Evolutionary conservation across 2,797 vertebrate species (phyloP).

Genomic region (Sebastes oblongus): DNA sequence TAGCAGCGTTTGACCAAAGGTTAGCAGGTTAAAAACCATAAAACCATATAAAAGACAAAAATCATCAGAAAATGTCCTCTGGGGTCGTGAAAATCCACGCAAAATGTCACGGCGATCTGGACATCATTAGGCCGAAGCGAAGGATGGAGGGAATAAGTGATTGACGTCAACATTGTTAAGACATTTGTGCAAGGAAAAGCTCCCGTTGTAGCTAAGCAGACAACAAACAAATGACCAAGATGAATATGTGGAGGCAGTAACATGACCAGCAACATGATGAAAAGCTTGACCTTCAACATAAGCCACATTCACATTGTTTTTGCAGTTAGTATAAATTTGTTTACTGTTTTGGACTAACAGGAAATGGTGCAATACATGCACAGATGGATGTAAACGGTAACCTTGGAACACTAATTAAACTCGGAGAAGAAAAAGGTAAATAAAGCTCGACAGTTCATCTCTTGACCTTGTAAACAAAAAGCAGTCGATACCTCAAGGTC

Average conservation of each 20-base stretch:
- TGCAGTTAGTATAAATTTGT: not conserved
- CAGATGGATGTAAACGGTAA: slow-evolving; percentile 12
- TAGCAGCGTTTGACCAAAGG: accelerated
- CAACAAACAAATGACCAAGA: not conserved
- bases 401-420: slow-evolving; percentile 7
- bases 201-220: not conserved
- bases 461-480: slow-evolving; percentile 20
- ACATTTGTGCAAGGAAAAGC: not conserved
- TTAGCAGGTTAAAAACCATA: not conserved
- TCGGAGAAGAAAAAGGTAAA: not conserved
- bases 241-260: not conserved
- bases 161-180: not conserved
- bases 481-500: not conserved
- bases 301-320: not conserved
- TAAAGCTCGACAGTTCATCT: not conserved
- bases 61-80: not conserved
- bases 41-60: not conserved
- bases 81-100: not conserved
- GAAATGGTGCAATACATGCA: slow-evolving; percentile 25
- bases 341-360: not conserved
- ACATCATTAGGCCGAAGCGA: not conserved
- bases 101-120: not conserved
- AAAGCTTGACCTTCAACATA: not conserved
- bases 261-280: not conserved
- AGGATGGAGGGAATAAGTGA: not conserved